phyloP scores from a whole-genome alignment of 2,797 vertebrate genomes.

The Coccyzus lansbergi region DNA sequence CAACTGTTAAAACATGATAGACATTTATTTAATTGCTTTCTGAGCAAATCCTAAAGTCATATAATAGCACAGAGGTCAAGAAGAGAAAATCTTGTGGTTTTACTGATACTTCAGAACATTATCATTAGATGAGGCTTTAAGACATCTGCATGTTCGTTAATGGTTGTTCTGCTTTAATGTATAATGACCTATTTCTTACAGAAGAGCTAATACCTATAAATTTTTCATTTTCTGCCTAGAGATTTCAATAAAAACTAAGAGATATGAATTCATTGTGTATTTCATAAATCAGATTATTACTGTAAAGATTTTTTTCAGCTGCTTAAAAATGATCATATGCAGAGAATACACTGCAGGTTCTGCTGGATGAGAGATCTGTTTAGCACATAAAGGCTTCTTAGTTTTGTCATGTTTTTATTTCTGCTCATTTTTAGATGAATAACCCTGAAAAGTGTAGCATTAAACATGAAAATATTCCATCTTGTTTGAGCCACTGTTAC shows the following conservation, averaged over 20 bases:
- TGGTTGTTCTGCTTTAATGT: constrained; percentile 31
- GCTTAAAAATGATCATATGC: neutral
- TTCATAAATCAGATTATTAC: constrained; percentile 1
- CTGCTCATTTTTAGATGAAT: neutral
- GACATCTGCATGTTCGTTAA: constrained; percentile 20
- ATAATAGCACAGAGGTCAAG: constrained; percentile 24
- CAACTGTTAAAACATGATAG: neutral
- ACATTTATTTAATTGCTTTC: constrained; percentile 48
- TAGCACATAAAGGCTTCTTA: neutral
- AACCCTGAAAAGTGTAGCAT: neutral
- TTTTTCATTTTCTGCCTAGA: constrained; percentile 57
- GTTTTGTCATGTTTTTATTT: neutral
- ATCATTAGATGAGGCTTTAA: constrained; percentile 42
- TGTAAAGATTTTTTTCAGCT: neutral
- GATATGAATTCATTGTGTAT: neutral
- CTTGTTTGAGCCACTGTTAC: neutral
- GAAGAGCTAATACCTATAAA: constrained; percentile 31
- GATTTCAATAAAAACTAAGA: constrained; percentile 28
- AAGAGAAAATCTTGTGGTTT: constrained; percentile 14
- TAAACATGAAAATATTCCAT: neutral
- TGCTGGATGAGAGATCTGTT: neutral
- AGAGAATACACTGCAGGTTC: neutral
- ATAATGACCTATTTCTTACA: constrained; percentile 50
- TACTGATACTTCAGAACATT: constrained; percentile 29
- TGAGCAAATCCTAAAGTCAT: constrained; percentile 27